Evolutionary conservation across 1,140 invertebrate species (phyloP), one percentile per base, ranked within the genome.

Genomic region (Bombus fervidus): DNA sequence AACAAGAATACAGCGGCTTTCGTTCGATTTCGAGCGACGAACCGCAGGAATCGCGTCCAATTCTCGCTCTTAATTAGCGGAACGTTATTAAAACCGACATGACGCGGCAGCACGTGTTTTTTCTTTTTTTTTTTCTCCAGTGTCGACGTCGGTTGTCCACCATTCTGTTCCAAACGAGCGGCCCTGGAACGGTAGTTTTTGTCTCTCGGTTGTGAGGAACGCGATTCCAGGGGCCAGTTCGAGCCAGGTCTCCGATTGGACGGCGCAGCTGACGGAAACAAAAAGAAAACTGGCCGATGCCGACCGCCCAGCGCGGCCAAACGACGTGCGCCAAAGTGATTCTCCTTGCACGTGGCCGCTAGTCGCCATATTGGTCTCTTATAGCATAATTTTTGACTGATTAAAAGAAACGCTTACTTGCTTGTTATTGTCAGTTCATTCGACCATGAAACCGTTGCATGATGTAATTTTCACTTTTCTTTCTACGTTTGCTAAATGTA

Each of bases 121-220:
- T 66, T 62, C n/a, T 64, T 62, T n/a, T 31, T 31, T 31, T 39
- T 39, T 39, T 39, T 4, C 9, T 53, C 13, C 68, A 12, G 6
- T n/a, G 22, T 64, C 53, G 25, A 43, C 68, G 53, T 31, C 43
- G 31, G 57, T 34, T 74, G 82, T 77, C 85, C 81, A 74, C 86
- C 80, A 86, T 91, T 91, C 75, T 82, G 86, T 90, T 91, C 81
- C 71, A 76, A 77, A 79, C 78, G 86, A 90, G 79, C 76, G 81
- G 73, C 83, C 79, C 71, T 75, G 80, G 75, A 83, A 85, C 80
- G 80, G 37, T 64, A 83, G 88, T 91, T 91, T 91, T 91, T 91
- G 90, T 90, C 79, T 86, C 74, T 47, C 39, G 59, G 53, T 28
- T 41, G 75, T 47, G 39, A 86, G 81, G 74, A 88, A 91, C 85